Evolutionary conservation across 2,888 invertebrate genomes (phyloP), one percentile per base, ranked within the genome.

Genomic region (Stramonita haemastoma): DNA sequence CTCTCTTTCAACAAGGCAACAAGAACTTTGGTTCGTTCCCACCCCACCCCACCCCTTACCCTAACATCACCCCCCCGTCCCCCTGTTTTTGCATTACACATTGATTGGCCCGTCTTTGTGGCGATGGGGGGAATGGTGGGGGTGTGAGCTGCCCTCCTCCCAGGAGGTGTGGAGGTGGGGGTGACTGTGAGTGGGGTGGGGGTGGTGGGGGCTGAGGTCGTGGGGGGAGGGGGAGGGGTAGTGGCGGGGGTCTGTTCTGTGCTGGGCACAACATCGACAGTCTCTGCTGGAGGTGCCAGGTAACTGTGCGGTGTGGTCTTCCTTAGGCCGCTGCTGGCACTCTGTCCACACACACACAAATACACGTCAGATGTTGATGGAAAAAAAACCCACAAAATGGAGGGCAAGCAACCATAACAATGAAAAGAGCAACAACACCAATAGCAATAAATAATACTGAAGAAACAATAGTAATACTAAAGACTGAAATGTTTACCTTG

Each of bases 81-180:
- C 32, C 32, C 32, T 34, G 66, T 19, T 11, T 15, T 60, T 46
- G 46, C 60, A 4, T 73, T 57, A 89, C 46, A 89, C 85, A 73
- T 89, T 84, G 70, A 89, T 56, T 22, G 88, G 88, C 29, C 34
- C 60, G 13, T 89, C 85, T 89, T 66, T 89, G 85, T 70, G 89
- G 8, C 73, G 84, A 11, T 36, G 89, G 19, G 89, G 70, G 26
- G 70, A 26, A 19, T 85, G 89, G 66, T 88, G 83, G 26, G 89
- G 22, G 60, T 85, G 84, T 85, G 73, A 15, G 73, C 89, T 83
- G 29, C 85, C 56, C 36, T 66, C 73, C 15, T 60, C 73, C 73
- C 70, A 34, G 6, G 29, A 36, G 1, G 66, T 34, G 60, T 60
- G 32, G 34, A 86, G 17, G 70, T 70, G 70, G 36, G n/a, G 36